Conservation (phyloP, 2,888 invertebrate genomes). For the Drosophila neonasuta region DNA sequence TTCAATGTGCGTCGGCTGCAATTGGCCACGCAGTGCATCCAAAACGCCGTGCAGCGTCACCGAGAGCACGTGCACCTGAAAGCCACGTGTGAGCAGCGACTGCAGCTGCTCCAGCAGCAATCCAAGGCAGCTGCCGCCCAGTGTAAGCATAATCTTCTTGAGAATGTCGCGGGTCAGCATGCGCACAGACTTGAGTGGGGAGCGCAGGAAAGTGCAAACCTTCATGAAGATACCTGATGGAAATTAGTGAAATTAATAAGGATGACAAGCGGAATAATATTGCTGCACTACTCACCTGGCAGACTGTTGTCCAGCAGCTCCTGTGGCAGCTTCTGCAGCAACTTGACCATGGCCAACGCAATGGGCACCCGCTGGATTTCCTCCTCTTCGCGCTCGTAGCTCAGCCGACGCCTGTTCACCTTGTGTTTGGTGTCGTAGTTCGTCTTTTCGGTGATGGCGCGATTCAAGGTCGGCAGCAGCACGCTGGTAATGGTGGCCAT, state of each 20-base stretch:
- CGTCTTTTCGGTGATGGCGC: conserved; percentile 87
- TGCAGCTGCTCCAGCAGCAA: conserved; percentile 91
- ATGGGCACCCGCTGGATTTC: conserved; percentile 95
- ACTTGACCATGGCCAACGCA: conserved; percentile 94
- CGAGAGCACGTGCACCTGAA: conserved; percentile 95
- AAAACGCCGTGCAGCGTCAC: conserved; percentile 94
- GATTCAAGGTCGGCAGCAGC: conserved; percentile 91
- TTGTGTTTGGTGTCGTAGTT: conserved; percentile 90
- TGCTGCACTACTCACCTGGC: conserved; percentile 82
- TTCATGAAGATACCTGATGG: conserved; percentile 90
- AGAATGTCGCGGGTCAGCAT: conserved; percentile 93
- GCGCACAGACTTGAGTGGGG: conserved; percentile 92
- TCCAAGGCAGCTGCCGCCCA: conserved; percentile 92
- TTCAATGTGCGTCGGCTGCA: conserved; percentile 91
- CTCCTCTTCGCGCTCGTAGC: conserved; percentile 91
- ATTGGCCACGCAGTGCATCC: conserved; percentile 86
- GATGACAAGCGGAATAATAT: no score
- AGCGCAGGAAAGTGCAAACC: conserved; percentile 94
- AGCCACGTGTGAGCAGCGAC: conserved; percentile 91
- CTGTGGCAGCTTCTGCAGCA: conserved; percentile 93
- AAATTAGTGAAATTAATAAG: background rate
- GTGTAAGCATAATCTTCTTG: conserved; percentile 92
- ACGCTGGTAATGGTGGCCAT: conserved; percentile 87
- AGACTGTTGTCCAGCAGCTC: conserved; percentile 89
- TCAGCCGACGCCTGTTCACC: conserved; percentile 87